Base-by-base conservation (phyloP, 2,888 invertebrate genomes). In the Blastobasis lacticolella region DNA sequence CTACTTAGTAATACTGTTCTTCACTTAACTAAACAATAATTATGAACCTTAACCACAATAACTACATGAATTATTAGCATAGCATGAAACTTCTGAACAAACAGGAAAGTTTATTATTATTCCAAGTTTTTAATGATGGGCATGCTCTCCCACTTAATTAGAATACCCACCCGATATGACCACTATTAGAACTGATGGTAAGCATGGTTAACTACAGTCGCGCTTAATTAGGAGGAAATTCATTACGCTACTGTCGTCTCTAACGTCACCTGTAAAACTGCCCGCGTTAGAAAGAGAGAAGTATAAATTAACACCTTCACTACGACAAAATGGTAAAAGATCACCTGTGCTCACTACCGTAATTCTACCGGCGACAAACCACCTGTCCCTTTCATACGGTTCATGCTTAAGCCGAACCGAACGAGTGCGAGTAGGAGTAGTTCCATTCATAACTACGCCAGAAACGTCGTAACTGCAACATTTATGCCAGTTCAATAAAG, bases 291-390 rank as follows among this genome's bases (percentile, higher is more conserved):
- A 85, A 73, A 67, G 85, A 78, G 85, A 78, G 56, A 66, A 69
- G 55, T 76, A 74, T 83, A 85, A 61, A 80, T 81, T 81, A 74
- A 75, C 79, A 80, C 81, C 77, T 80, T 66, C 76, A 69, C 69
- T 69, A 56, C 66, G 62, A 75, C 78, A 78, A 78, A 82, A 82
- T 81, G 73, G 71, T 81, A 79, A 86, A 89, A 88, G 88, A 86
- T 88, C 88, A 88, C 85, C 86, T 86, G 85, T 88, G 89, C 81
- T 88, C 84, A 88, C 88, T 88, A 87, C 88, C 78, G 88, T 85
- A 87, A 88, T 87, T 84, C 78, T 80, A 81, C 80, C 77, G 70
- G 69, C 79, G 78, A 81, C 84, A 83, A 75, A 81, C 81, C 87
- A 86, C 84, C 88, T 85, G 87, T 88, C 89, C 86, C 87, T 88